Conservation (phyloP, 2,888 invertebrate species). For the Tenthredo mesomela region DNA sequence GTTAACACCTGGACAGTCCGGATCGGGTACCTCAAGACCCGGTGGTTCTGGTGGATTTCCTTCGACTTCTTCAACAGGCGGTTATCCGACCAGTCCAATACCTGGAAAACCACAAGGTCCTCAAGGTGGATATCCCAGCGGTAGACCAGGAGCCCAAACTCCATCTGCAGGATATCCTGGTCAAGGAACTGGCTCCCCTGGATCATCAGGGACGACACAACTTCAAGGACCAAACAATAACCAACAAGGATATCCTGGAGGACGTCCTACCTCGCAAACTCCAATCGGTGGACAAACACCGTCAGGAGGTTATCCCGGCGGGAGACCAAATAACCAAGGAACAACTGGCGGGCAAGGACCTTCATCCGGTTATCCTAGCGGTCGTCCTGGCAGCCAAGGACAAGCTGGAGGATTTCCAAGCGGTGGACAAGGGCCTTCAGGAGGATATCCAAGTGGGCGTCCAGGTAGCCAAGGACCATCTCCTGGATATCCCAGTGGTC, state of each 20-base stretch:
- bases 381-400: conserved; percentile 59
- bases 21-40: conserved; percentile 64
- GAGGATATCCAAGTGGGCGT: conserved; percentile 57
- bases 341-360: conserved; percentile 55
- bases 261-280: conserved; percentile 51
- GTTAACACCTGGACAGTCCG: conserved; percentile 68
- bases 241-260: conserved; percentile 69
- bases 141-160: conserved; percentile 57
- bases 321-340: conserved; percentile 59
- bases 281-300: conserved; percentile 67
- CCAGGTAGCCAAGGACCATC: conserved; percentile 62
- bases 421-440: conserved; percentile 64
- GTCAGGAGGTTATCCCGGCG: conserved; percentile 63
- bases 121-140: conserved; percentile 62
- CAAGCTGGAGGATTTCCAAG: conserved; percentile 62
- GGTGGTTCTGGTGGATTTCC: conserved; percentile 60
- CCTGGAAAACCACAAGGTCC: conserved; percentile 61
- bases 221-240: conserved; percentile 56
- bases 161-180: conserved; percentile 62
- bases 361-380: conserved; percentile 50
- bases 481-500: conserved; percentile 53
- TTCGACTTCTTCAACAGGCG: conserved; percentile 55
- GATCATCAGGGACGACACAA: conserved; percentile 63
- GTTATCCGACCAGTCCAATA: conserved; percentile 57
- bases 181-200: conserved; percentile 57